Conservation (phyloP, 2,888 invertebrate genomes). For the Drepana falcataria region DNA sequence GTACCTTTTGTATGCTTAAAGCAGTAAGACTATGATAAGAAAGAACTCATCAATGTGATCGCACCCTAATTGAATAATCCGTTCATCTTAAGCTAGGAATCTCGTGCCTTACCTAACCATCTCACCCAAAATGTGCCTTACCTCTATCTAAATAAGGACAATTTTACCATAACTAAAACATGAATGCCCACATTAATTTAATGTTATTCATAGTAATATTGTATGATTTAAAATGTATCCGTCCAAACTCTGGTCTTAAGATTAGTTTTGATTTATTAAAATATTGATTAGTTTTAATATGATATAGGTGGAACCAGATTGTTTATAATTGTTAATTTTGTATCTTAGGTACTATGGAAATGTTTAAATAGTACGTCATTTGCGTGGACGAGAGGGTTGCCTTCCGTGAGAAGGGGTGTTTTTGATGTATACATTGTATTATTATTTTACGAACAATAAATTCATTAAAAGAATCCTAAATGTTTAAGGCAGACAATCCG, state of each 20-base stretch:
- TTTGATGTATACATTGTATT: not conserved
- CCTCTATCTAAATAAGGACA: constrained; percentile 7
- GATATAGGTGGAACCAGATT: constrained; percentile 18
- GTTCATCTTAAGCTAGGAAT: not conserved
- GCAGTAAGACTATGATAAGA: too few species aligned
- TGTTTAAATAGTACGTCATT: constrained; percentile 22
- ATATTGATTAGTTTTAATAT: constrained; percentile 17
- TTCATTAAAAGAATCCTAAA: too few species aligned
- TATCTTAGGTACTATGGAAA: constrained; percentile 20
- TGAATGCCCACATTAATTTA: not conserved
- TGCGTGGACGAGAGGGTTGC: constrained; percentile 1
- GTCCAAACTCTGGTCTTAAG: constrained; percentile 65
- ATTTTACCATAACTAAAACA: not conserved
- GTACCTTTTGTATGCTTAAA: too few species aligned
- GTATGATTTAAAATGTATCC: constrained; percentile 34
- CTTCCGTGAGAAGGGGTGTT: not conserved
- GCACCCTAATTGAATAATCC: too few species aligned
- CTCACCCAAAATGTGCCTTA: constrained; percentile 34
- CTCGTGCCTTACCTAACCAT: constrained; percentile 30
- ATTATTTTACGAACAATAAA: not conserved
- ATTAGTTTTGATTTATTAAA: constrained; percentile 28
- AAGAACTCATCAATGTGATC: too few species aligned
- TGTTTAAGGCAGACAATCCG: too few species aligned
- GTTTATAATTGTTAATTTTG: constrained; percentile 29
- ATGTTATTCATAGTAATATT: constrained; percentile 12